Evolutionary conservation across 1,140 invertebrate species (phyloP), one percentile per base, ranked within the genome.

Genomic region (Akabosia matsudoensis): DNA sequence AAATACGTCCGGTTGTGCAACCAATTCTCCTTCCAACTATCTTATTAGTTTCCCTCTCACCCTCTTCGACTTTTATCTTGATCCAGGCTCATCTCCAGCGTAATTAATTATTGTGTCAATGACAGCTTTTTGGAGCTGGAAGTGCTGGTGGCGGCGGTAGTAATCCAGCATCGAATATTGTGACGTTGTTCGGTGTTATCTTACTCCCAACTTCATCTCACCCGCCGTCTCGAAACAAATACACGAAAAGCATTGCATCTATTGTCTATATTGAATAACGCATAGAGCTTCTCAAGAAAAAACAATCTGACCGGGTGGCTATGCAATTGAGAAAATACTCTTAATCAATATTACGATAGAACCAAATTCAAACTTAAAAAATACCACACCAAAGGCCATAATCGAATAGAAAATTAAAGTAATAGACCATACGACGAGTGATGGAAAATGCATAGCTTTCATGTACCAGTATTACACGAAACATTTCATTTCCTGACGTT

Each of bases 81-180:
- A 67, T 67, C 61, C 61, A 30, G 61, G 7, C 28, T 31, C 61
- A 67, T 67, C 61, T 67, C 26, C 28, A 67, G 31, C 31, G 61
- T 67, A 67, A 67, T 67, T 67, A 67, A 67, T 67, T 67, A 67
- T 67, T 28, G 61, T 67, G 61, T 67, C 61, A 67, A 67, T 67
- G 61, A 67, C 61, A 67, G 61, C 61, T 67, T 67, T 61, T 61
- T 61, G 54, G 54, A 16, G 54, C 37, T 45, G n/a, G n/a, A n/a
- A 45, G 37, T 45, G 10, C 61, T 67, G 61, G 61, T 45, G 37
- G 37, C 37, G 37, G 37, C 18, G 18, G 37, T 45, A 18, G 37
- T 18, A n/a, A n/a, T n/a, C n/a, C n/a, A n/a, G n/a, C n/a, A n/a
- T n/a, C n/a, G n/a, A n/a, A n/a, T n/a, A n/a, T 45, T 7, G 37